Conservation (phyloP, 2,797 vertebrate species). For the Gymnothorax reevesii region DNA sequence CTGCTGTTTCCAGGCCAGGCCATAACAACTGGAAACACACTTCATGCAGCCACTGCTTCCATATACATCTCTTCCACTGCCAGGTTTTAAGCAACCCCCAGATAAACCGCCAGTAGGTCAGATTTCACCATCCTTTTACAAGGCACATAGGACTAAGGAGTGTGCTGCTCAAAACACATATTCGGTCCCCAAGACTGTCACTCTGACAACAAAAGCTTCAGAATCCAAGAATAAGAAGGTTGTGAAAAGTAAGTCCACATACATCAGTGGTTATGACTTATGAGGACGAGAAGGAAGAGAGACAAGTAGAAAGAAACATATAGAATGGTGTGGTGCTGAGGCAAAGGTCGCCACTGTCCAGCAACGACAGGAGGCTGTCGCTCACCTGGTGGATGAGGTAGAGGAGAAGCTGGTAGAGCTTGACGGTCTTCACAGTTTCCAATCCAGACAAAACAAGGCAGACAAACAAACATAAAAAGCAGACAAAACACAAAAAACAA, state of each 20-base stretch:
- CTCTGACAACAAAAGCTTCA: background rate
- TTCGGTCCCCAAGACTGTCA: background rate
- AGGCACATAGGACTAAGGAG: background rate
- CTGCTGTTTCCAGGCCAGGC: background rate
- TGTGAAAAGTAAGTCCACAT: background rate
- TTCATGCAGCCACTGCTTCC: background rate
- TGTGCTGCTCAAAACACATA: background rate
- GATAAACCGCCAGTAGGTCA: background rate
- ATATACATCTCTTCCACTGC: background rate
- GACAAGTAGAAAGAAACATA: background rate
- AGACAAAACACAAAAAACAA: conserved; percentile 20
- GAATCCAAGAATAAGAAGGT: background rate
- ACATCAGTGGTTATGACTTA: background rate
- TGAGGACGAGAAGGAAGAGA: background rate
- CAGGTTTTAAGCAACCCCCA: background rate
- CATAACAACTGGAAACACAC: background rate
- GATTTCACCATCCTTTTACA: background rate
- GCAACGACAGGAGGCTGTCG: background rate
- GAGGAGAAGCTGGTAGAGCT: conserved; percentile 74
- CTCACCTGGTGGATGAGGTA: conserved; percentile 67
- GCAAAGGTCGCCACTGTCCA: background rate
- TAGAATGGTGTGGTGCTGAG: background rate
- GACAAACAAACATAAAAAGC: conserved; percentile 15
- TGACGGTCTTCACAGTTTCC: conserved; percentile 66
- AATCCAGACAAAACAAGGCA: conserved; percentile 1